Evolutionary conservation across 1,140 invertebrate genomes (phyloP), one percentile per base, ranked within the genome.

Genomic region (Harpegnathos saltator): DNA sequence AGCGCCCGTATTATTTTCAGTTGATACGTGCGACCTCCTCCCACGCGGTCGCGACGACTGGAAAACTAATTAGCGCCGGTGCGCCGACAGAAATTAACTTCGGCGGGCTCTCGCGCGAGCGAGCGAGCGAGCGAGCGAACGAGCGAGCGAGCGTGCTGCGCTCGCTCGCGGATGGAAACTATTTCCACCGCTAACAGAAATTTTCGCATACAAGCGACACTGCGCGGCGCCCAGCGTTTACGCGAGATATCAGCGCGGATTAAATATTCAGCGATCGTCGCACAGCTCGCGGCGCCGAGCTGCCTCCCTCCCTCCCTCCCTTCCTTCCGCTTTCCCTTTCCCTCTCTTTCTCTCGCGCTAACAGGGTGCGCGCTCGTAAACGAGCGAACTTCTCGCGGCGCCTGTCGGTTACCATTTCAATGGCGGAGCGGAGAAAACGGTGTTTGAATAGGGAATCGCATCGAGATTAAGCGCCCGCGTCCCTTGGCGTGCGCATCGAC

Each of bases 391-490:
- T 68, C 24, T 4, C 38, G 38, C 38, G 38, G 29, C 52, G 50
- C 24, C 24, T 26, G 58, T 22, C 24, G 54, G 22, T 54, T 14
- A 38, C 15, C 62, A 26, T 66, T 77, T 77, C 62, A 77, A 77
- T 66, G 22, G 74, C 26, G 19, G 22, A 44, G 29, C 17, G 74
- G 29, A 15, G 50, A 78, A 26, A 58, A 69, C 29, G 33, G 29
- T 24, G 33, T 59, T 69, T 80, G 75, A 80, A 78, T 78, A 69
- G 63, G 1, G 75, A 69, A 68, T 71, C 65, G 54, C n/a, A 71
- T 80, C 65, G 75, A 69, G 75, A 78, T 78, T 56, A 44, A 69
- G 65, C 62, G 14, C 62, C 44, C 62, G 48, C 1, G 33, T 78
- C 74, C 63, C 74, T 68, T 68, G 24, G 33, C 75, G 29, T 29